These are phyloP conservation scores for Suncus etruscus DNA, from an alignment of 2,113 vertebrate species.

Conservation along the genomic window DNA sequence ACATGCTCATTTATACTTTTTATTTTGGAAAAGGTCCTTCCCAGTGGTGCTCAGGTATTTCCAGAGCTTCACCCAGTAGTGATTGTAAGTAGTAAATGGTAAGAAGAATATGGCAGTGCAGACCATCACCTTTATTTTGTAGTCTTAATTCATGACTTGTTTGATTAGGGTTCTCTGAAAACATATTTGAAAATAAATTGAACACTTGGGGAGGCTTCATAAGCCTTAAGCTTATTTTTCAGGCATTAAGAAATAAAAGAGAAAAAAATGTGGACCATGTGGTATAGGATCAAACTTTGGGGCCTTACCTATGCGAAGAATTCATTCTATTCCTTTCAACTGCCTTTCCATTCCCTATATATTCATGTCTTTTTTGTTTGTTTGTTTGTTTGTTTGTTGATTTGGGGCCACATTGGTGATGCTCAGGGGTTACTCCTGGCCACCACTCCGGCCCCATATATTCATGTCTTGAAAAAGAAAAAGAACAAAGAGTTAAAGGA, in stretches of 20 bases:
- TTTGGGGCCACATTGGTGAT: too few species aligned
- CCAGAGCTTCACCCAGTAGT: too few species aligned
- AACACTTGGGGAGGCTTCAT: constrained; percentile 14
- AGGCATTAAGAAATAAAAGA: not conserved
- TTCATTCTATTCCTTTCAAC: not conserved
- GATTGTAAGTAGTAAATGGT: constrained; percentile 54
- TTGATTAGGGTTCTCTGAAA: not conserved
- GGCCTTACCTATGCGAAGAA: not conserved
- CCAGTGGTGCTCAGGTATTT: too few species aligned
- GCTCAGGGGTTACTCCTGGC: too few species aligned
- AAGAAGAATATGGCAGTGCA: constrained; percentile 7
- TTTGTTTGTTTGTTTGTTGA: too few species aligned
- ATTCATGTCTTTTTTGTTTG: not conserved
- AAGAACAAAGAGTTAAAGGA: not conserved
- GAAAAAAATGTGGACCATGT: not conserved
- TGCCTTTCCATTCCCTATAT: not conserved
- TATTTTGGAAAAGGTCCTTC: too few species aligned
- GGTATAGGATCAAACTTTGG: not conserved
- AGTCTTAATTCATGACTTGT: not conserved
- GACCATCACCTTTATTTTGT: not conserved
- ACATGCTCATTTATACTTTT: too few species aligned
- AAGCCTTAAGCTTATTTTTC: constrained; percentile 1
- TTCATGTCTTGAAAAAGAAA: constrained; percentile 27
- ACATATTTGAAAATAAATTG: not conserved
- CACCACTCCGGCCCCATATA: not conserved